These are phyloP conservation scores for Aphaenogaster floridana DNA, from an alignment of 1,140 invertebrate genomes.

Conservation along the genomic window DNA sequence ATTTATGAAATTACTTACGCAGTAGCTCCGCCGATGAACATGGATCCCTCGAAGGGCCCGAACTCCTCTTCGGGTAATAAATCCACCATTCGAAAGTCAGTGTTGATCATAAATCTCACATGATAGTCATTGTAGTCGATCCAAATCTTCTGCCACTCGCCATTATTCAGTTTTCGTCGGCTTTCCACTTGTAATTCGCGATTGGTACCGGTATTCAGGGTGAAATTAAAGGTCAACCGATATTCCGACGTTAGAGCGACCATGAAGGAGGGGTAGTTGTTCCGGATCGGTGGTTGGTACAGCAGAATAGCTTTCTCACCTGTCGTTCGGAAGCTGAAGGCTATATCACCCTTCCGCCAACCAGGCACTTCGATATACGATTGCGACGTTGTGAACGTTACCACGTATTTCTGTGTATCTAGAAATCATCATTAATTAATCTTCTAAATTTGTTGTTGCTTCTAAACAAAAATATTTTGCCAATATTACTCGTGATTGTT, in stretches of 20 bases:
- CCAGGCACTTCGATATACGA: slow-evolving; percentile 97
- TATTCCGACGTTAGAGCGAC: slow-evolving; percentile 94
- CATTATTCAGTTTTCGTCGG: slow-evolving; percentile 93
- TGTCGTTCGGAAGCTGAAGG: slow-evolving; percentile 97
- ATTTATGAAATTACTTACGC: slow-evolving; percentile 88
- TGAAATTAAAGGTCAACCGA: slow-evolving; percentile 96
- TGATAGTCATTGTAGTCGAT: slow-evolving; percentile 97
- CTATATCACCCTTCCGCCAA: slow-evolving; percentile 96
- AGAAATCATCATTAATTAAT: slow-evolving; percentile 70
- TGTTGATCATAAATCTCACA: slow-evolving; percentile 97
- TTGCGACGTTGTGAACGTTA: slow-evolving; percentile 96
- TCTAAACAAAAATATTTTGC: slow-evolving; percentile 14
- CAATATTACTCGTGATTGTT: slow-evolving; percentile 5
- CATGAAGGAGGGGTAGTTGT: slow-evolving; percentile 96
- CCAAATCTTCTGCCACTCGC: slow-evolving; percentile 98
- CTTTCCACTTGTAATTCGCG: slow-evolving; percentile 94
- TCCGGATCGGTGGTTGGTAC: slow-evolving; percentile 95
- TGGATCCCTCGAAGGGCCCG: slow-evolving; percentile 96
- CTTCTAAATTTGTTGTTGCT: not conserved
- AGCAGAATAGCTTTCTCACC: slow-evolving; percentile 95
- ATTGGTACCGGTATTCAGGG: slow-evolving; percentile 93
- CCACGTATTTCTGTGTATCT: slow-evolving; percentile 97
- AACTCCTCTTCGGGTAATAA: slow-evolving; percentile 94
- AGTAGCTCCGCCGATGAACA: slow-evolving; percentile 97
- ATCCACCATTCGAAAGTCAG: slow-evolving; percentile 95